Base-by-base conservation (phyloP, 2,888 invertebrate genomes). In the Pardosa pseudoannulata region DNA sequence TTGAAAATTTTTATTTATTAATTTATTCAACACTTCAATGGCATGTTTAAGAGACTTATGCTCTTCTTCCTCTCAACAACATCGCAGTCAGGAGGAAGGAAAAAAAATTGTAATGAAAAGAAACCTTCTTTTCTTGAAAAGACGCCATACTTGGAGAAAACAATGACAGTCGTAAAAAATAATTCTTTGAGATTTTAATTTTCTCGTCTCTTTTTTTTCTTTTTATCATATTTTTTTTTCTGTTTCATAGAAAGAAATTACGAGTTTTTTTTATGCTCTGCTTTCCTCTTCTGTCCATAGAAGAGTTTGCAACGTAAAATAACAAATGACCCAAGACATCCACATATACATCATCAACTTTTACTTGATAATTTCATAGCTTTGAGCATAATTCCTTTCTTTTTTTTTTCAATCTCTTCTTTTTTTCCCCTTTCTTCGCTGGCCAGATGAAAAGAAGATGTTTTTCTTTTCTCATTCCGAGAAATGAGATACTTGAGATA, bases 321-420 rank as follows among this genome's bases (percentile, higher is more conserved):
- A 83, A 83, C 46, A 78, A 83, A 83, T 78, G 76, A 83, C 83
- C 83, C 46, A 27, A 23, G 72, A 46, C 32, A 71, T 78, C 46
- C 76, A 46, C 32, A 71, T 65, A 83, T 78, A 74, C 76, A 83
- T 65, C 83, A 78, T 46, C 46, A 83, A 72, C 76, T 50, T 83
- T 82, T 71, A 75, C 82, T 82, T 83, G 76, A 83, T 83, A 83
- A 83, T 78, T 83, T 76, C 83, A 83, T 83, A 71, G 76, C 83
- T 76, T 72, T 46, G 23, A 64, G 65, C 46, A 31, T 36, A 50
- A 74, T 81, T 81, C 67, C 64, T 79, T 70, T 36, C 16, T 46
- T 46, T 46, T 46, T 16, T 46, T 46, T 46, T 13, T 46, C 16
- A 16, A 2, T 2, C 46, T 2, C 16, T 23, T 27, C 56, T 29